Evolutionary conservation across 1,140 invertebrate genomes (phyloP), one percentile per base, ranked within the genome.

Genomic region (Meloidogyne floridensis): DNA sequence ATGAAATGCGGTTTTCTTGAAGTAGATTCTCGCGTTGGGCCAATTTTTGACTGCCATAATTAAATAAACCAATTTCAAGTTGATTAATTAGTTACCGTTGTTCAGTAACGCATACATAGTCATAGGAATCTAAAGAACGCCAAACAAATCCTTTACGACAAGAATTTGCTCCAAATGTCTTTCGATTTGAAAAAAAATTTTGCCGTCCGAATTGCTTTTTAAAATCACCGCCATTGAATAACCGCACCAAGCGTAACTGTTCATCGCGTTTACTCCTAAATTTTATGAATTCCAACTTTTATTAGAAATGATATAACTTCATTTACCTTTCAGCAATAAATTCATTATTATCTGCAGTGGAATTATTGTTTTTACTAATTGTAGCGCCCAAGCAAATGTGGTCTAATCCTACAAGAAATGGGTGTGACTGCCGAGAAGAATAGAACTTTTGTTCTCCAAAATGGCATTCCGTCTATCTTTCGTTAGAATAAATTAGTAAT

Each of bases 51-150:
- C 72, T 81, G 81, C 3, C n/a, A 7, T 7, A 18, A n/a, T 65
- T 59, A 8, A 42, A 32, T 13, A 47, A 42, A 54, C 6, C 32
- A 20, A 56, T 6, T 4, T 18, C 42, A 72, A n/a, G 11, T 47
- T 51, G 10, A 7, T 13, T 9, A 11, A 6, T 47, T 5, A 5
- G 2, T 6, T 53, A 90, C 86, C 86, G 87, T 32, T 74, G 20
- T 0, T 77, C 82, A n/a, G 82, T 72, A 6, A 87, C 85, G 79
- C 87, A 87, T 47, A 89, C 82, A 72, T 86, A 87, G 77, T 87
- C 87, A 72, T 87, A 89, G n/a, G 76, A 76, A 59, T 87, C 87
- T 3, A 87, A 73, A 13, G 80, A 75, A 18, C 87, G 54, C 87
- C 87, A 87, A 47, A 86, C 77, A 20, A 65, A 54, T 0, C 87